Conservation (phyloP, 1,140 invertebrate species). For the Drosophila cardini region DNA sequence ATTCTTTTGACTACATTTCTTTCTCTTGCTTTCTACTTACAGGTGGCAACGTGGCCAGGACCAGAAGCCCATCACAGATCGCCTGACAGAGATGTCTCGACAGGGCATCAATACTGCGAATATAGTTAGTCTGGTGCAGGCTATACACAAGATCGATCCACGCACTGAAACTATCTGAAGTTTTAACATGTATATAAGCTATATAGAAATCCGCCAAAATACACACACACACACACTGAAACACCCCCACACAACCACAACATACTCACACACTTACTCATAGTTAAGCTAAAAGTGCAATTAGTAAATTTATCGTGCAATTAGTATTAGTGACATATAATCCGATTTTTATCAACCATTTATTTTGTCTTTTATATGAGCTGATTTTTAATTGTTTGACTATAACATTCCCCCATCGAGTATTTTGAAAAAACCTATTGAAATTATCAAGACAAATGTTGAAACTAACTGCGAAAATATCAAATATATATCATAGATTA, state of each 20-base stretch:
- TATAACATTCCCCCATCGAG: too few species aligned
- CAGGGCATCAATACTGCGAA: conserved; percentile 87
- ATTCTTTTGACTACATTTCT: neutral
- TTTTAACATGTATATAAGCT: neutral
- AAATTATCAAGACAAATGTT: too few species aligned
- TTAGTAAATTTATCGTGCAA: conserved; percentile 63
- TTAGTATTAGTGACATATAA: conserved; percentile 50
- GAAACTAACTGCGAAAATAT: conserved; percentile 1
- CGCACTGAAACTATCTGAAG: conserved; percentile 78
- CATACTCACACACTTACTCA: neutral
- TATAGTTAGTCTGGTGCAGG: conserved; percentile 86
- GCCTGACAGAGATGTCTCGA: conserved; percentile 86
- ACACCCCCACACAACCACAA: neutral
- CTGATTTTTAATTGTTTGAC: too few species aligned
- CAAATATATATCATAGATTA: conserved; percentile 9
- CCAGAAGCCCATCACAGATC: conserved; percentile 87
- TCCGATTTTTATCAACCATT: neutral
- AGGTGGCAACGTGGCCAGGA: conserved; percentile 88
- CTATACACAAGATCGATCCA: conserved; percentile 86
- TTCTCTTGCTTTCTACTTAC: conserved; percentile 35
- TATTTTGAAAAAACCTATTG: too few species aligned
- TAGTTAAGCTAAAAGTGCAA: conserved; percentile 71
- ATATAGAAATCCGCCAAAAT: neutral
- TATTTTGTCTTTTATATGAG: neutral
- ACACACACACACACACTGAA: neutral